Conservation (phyloP, 2,797 vertebrate species). For the Xenopus petersii region DNA sequence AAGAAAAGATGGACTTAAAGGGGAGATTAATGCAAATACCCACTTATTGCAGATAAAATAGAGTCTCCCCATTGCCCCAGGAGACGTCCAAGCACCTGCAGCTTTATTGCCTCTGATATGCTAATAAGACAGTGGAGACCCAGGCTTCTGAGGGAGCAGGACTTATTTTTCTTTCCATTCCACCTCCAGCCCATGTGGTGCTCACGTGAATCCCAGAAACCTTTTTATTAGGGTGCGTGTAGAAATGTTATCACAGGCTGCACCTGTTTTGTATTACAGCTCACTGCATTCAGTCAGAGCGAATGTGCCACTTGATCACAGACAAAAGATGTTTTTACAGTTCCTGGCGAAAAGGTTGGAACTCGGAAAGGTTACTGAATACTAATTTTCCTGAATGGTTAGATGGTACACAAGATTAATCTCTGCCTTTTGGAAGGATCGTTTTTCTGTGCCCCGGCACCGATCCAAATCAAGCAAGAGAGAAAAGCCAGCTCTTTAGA, state of each 20-base stretch:
- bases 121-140: too few relatives aligned
- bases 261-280: constrained; percentile 65
- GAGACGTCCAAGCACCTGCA: too few relatives aligned
- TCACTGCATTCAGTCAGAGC: constrained; percentile 54
- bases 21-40: too few relatives aligned
- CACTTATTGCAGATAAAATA: too few relatives aligned
- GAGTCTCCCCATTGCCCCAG: too few relatives aligned
- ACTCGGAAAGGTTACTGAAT: constrained; percentile 50
- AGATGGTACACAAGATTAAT: constrained; percentile 54
- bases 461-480: constrained; percentile 33
- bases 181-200: too few relatives aligned
- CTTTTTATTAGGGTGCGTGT: constrained; percentile 44
- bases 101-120: too few relatives aligned
- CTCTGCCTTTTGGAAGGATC: constrained; percentile 49
- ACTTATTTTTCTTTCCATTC: too few relatives aligned
- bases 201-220: neutral
- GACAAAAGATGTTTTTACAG: constrained; percentile 60
- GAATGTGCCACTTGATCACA: constrained; percentile 49
- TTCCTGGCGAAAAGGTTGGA: constrained; percentile 49
- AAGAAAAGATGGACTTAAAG: too few relatives aligned
- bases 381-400: constrained; percentile 49
- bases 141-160: too few relatives aligned
- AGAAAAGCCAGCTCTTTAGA: constrained; percentile 12
- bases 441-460: constrained; percentile 55
- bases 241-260: constrained; percentile 35